Evolutionary conservation across 92 coral and sea anemone species (phyloP), one percentile per base, ranked within the genome.

Genomic region (Actinernus sp.): DNA sequence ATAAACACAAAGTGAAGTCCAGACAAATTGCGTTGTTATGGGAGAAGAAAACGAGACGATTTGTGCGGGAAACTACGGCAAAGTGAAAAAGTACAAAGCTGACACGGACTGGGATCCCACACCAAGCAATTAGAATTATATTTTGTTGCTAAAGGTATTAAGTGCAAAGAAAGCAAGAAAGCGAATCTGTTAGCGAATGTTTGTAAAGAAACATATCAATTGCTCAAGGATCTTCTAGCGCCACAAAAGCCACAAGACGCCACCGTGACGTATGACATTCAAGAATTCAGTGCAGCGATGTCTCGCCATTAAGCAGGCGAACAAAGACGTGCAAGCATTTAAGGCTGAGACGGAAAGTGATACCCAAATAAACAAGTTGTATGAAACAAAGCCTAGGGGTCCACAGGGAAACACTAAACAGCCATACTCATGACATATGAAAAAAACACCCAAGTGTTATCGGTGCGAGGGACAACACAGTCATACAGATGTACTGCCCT

Each of bases 251-350:
- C 49, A 41, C n/a, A 41, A 22, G 49, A 41, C 49, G 1, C n/a
- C 20, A 22, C 4, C 20, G 0, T 41, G 49, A 41, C 49, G 49
- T 41, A 41, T 22, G 49, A 41, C n/a, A 10, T 85, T 85, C 36
- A 81, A 84, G 1, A 50, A 12, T 0, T 78, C 84, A 7, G 83
- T 83, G 28, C 18, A 72, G 21, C 69, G 76, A 55, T 81, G 88
- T 20, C 16, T 77, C 0, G 85, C 78, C 5, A 59, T 54, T 14
- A 77, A 78, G 61, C 76, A 68, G 38, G 69, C 85, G n/a, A 39
- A 22, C 38, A 55, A 67, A 51, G 84, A 77, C 58, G 84, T 62
- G 18, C n/a, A n/a, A n/a, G n/a, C n/a, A n/a, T n/a, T n/a, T n/a
- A n/a, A n/a, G n/a, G n/a, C n/a, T n/a, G n/a, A n/a, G n/a, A n/a